Percentiles rank a stretch among this genome's conserved stretches.
Evolutionary conservation across 2,113 vertebrate species (phyloP).

Genomic region (Sturnira hondurensis): DNA sequence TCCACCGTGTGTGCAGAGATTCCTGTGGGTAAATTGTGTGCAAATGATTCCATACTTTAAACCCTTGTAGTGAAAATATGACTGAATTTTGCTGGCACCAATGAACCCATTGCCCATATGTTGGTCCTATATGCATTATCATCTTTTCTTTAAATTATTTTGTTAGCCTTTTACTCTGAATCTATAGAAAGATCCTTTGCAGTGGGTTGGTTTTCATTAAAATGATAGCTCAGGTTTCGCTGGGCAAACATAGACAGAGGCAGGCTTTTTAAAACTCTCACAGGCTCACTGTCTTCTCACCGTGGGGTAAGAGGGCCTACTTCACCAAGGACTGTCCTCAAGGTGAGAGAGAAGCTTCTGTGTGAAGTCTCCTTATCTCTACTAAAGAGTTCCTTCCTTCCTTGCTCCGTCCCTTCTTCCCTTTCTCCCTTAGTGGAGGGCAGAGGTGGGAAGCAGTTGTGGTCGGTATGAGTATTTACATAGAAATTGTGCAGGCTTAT

Average conservation of each 20-base stretch:
- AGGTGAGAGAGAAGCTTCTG: neutral
- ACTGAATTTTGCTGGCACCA: neutral
- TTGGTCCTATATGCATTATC: neutral
- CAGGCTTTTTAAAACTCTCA: neutral
- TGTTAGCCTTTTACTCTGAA: neutral
- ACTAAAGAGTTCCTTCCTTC: neutral
- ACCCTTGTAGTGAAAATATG: neutral
- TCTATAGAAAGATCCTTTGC: neutral
- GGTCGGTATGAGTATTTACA: neutral
- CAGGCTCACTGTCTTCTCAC: neutral
- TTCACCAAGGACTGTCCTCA: neutral
- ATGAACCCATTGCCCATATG: neutral
- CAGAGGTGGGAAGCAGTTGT: neutral
- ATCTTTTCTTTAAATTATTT: neutral
- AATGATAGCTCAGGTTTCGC: neutral
- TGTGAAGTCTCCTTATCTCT: neutral
- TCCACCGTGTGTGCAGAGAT: neutral
- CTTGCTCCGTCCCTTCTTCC: neutral
- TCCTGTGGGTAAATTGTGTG: neutral
- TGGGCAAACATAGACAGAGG: neutral
- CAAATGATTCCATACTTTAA: neutral
- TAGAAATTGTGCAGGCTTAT: neutral
- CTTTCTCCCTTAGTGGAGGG: fast-evolving
- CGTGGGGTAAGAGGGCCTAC: neutral
- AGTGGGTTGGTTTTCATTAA: neutral